These are phyloP conservation scores for Holacanthus passer DNA, from an alignment of 2,113 vertebrate species.

Conservation along the genomic window DNA sequence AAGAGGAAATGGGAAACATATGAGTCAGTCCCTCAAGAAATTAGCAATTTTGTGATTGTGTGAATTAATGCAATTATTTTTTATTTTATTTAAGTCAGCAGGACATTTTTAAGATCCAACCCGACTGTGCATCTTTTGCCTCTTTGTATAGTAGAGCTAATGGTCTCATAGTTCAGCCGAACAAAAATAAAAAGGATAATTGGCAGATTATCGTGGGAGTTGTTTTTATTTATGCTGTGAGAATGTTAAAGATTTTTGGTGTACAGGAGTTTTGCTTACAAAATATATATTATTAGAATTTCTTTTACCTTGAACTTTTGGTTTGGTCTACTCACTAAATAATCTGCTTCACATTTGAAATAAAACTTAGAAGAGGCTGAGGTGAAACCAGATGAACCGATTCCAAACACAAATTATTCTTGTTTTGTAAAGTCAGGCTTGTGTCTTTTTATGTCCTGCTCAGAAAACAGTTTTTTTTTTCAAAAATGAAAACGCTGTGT, in stretches of 20 bases:
- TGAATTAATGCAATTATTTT: constrained; percentile 44
- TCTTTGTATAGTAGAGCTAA: constrained; percentile 22
- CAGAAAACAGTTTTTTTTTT: neutral
- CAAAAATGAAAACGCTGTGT: neutral
- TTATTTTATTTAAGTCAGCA: constrained; percentile 25
- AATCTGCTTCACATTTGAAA: neutral
- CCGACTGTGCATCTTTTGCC: neutral
- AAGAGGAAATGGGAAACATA: constrained; percentile 18
- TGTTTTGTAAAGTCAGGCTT: neutral
- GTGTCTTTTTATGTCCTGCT: neutral
- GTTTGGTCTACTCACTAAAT: neutral
- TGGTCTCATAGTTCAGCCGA: constrained; percentile 1
- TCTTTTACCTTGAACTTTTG: neutral
- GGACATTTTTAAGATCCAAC: constrained; percentile 28
- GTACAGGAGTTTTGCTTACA: neutral
- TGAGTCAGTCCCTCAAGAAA: constrained; percentile 14
- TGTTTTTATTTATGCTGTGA: constrained; percentile 8
- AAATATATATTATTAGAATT: neutral
- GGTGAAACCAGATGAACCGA: neutral
- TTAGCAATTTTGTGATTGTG: constrained; percentile 29
- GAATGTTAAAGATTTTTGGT: constrained; percentile 10
- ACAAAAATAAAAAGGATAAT: constrained; percentile 39
- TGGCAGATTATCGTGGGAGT: constrained; percentile 4
- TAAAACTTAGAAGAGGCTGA: neutral
- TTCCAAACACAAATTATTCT: neutral